Evolutionary conservation across 2,797 vertebrate genomes (phyloP).

Genomic region (Morelia viridis): DNA sequence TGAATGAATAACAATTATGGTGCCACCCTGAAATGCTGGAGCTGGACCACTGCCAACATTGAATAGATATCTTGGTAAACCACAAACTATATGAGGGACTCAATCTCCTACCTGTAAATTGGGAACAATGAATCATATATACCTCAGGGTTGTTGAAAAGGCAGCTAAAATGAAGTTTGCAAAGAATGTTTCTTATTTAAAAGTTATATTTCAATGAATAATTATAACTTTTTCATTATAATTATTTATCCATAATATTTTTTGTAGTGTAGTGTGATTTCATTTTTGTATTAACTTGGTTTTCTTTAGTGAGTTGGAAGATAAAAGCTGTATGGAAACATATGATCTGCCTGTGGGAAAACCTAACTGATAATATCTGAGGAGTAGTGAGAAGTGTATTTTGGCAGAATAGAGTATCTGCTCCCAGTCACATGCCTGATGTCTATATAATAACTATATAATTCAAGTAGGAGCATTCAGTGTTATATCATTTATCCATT

Average conservation of each 20-base stretch:
- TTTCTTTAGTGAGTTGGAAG: conserved; percentile 43
- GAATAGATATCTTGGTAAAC: not conserved
- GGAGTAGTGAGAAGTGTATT: not conserved
- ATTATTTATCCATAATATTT: conserved; percentile 50
- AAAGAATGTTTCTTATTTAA: not conserved
- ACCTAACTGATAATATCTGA: conserved; percentile 35
- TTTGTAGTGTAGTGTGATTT: conserved; percentile 47
- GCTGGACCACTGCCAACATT: not conserved
- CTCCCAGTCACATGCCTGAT: conserved; percentile 2
- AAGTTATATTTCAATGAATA: conserved; percentile 5
- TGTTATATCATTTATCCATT: not conserved
- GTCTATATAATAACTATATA: not conserved
- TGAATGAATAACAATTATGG: not conserved
- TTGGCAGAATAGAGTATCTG: conserved; percentile 12
- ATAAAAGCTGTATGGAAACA: conserved; percentile 19
- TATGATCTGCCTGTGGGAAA: conserved; percentile 34
- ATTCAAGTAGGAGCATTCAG: conserved; percentile 19
- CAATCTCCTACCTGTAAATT: not conserved
- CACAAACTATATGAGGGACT: not conserved
- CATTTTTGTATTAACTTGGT: conserved; percentile 51
- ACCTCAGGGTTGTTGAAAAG: not conserved
- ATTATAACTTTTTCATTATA: conserved; percentile 31
- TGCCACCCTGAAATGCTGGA: not conserved
- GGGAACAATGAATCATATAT: not conserved
- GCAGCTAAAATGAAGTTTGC: not conserved